Evolutionary conservation across 2,888 invertebrate species (phyloP).

Genomic region (Drosophila subquinaria): DNA sequence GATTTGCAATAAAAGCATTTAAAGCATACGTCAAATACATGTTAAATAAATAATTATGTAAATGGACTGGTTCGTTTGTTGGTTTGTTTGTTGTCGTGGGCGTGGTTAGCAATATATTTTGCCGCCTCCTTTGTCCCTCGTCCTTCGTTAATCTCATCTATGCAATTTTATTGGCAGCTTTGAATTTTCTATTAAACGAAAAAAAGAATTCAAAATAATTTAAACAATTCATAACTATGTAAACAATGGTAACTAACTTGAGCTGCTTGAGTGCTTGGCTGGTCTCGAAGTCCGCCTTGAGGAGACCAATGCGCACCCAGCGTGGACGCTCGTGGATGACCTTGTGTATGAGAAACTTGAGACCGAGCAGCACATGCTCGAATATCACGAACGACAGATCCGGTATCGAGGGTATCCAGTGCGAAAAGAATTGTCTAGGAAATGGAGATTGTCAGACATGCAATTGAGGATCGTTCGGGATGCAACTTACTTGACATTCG

Average conservation of each 20-base stretch:
- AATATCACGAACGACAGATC: slow-evolving; percentile 88
- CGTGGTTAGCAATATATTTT: slow-evolving; percentile 5
- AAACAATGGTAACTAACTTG: slow-evolving; percentile 68
- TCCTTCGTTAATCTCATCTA: slow-evolving; percentile 23
- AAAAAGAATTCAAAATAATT: slow-evolving; percentile 21
- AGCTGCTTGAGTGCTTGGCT: slow-evolving; percentile 88
- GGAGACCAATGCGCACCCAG: slow-evolving; percentile 88
- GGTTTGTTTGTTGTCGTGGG: background rate
- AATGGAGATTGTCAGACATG: background rate
- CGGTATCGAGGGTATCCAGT: slow-evolving; percentile 81
- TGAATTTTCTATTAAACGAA: slow-evolving; percentile 73
- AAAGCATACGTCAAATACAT: slow-evolving; percentile 29
- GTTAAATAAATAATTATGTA: slow-evolving; percentile 31
- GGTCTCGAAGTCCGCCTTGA: slow-evolving; percentile 88
- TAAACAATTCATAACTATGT: background rate
- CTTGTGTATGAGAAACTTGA: slow-evolving; percentile 89
- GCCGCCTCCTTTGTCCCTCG: background rate
- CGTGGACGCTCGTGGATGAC: slow-evolving; percentile 90
- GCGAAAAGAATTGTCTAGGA: slow-evolving; percentile 81
- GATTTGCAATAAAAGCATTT: slow-evolving; percentile 56
- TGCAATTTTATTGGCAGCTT: slow-evolving; percentile 76
- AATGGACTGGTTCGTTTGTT: slow-evolving; percentile 51
- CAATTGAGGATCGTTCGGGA: background rate
- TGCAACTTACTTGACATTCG: slow-evolving; percentile 86
- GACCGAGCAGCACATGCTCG: slow-evolving; percentile 89